These are phyloP conservation scores for Archips crataeganus DNA, from an alignment of 2,888 invertebrate species.

Conservation along the genomic window DNA sequence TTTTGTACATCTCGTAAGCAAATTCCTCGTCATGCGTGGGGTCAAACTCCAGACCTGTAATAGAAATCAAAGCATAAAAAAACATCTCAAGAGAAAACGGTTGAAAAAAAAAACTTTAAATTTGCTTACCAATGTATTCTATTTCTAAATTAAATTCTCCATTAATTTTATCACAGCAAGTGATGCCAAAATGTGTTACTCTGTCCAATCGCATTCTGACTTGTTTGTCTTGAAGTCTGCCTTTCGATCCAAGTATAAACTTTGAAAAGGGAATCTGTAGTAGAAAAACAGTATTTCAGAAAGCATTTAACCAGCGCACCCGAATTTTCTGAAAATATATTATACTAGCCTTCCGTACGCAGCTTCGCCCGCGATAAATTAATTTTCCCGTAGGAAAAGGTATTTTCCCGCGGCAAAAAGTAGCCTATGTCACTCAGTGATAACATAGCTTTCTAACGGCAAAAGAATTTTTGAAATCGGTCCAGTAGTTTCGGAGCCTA, in stretches of 20 bases:
- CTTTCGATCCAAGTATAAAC: slow-evolving; percentile 93
- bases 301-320: background rate
- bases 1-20: slow-evolving; percentile 97
- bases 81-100: slow-evolving; percentile 1
- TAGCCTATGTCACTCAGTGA: no score
- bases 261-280: slow-evolving; percentile 97
- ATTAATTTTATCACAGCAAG: slow-evolving; percentile 91
- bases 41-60: slow-evolving; percentile 91
- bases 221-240: slow-evolving; percentile 94
- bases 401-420: no score
- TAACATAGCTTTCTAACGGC: no score
- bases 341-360: no score
- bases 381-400: no score
- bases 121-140: slow-evolving; percentile 91
- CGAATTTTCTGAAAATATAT: no score
- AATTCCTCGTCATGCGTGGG: slow-evolving; percentile 92
- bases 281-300: slow-evolving; percentile 2
- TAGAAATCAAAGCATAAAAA: slow-evolving; percentile 32
- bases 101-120: background rate
- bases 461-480: no score
- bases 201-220: slow-evolving; percentile 84
- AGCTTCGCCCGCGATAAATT: no score
- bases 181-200: slow-evolving; percentile 92
- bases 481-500: no score
- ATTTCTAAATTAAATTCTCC: slow-evolving; percentile 94